Evolutionary conservation across 2,113 vertebrate genomes (phyloP), one percentile per base, ranked within the genome.

Genomic region (Plecotus auritus): DNA sequence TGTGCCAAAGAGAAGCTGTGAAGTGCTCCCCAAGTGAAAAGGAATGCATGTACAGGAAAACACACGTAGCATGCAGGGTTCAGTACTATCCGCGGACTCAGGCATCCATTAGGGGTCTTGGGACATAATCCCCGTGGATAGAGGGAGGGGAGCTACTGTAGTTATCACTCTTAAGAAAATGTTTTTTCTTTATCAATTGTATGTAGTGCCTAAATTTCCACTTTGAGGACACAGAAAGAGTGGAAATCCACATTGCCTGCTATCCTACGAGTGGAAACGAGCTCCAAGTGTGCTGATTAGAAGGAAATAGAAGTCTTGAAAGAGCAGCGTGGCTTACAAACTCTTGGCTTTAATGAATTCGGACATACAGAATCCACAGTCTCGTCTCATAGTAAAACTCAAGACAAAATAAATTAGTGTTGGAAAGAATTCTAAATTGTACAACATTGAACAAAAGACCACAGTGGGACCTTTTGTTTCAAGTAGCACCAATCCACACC

Each of bases 401-500:
- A 96, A 45, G 89, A 92, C 85, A 97, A 97, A 98, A 98, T 97
- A 98, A 98, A 93, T 98, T 98, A 98, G 93, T 93, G 89, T 95
- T 97, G 95, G 97, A 95, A 73, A 95, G 96, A 95, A 82, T 92
- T 95, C 83, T 90, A 91, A 97, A 91, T 97, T 88, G 61, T 95
- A 94, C 82, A 93, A 92, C 80, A 94, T 14, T 51, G 95, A 97
- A 98, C 89, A 93, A 97, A 98, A 97, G 98, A 69, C 72, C 89
- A 70, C 66, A 83, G 91, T 37, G 95, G 93, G 97, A 84, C 51
- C 91, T 98, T 97, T 95, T 96, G 97, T 97, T 98, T 76, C 97
- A 98, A 98, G 98, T 99, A 99, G 99, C 99, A 99, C 99, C 99
- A 97, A 98, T 98, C 98, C 97, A 98, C 98, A 98, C 88, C 97